Evolutionary conservation across 2,113 vertebrate species (phyloP), one percentile per base, ranked within the genome.

Genomic region (Tonatia bakeri): DNA sequence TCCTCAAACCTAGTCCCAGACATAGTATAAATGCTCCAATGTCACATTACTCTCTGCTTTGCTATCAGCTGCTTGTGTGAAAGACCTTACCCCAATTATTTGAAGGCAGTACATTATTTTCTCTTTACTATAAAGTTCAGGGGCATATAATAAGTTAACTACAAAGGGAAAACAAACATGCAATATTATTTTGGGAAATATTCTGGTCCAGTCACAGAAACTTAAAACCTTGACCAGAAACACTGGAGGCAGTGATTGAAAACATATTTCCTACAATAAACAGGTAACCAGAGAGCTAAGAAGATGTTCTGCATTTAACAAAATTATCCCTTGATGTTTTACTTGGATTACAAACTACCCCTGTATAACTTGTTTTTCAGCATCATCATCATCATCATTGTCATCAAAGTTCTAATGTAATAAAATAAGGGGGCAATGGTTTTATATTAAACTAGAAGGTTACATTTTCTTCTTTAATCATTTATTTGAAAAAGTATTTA

Each of bases 1-100:
- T 5, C 10, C 54, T 38, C 54, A 24, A 11, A 43, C 65, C 5
- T 36, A 1, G 31, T 28, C 52, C 54, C 19, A 28, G 33, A 40
- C 0, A 0, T 59, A 19, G 3, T 20, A n/a, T n/a, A 28, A 73
- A 38, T 7, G 4, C 19, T 40, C 69, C 2, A 0, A 3, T 1
- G 4, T n/a, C 64, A 28, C 45, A 14, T 28, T 72, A 15, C 12
- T n/a, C 45, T 75, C 70, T 79, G 31, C 28, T 38, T 54, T 45
- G 14, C 16, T 22, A 43, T 19, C 38, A 61, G 31, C 33, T 92
- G 28, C 20, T 26, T 31, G 22, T 19, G 17, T 1, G 19, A 36
- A 59, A n/a, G 38, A 16, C 12, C 14, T 1, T 7, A 6, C 20
- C 52, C 45, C 33, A 24, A n/a, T 1, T 20, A n/a, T 40, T 56